Evolutionary conservation across 1,140 invertebrate species (phyloP).

Genomic region (Orchestia grillus): DNA sequence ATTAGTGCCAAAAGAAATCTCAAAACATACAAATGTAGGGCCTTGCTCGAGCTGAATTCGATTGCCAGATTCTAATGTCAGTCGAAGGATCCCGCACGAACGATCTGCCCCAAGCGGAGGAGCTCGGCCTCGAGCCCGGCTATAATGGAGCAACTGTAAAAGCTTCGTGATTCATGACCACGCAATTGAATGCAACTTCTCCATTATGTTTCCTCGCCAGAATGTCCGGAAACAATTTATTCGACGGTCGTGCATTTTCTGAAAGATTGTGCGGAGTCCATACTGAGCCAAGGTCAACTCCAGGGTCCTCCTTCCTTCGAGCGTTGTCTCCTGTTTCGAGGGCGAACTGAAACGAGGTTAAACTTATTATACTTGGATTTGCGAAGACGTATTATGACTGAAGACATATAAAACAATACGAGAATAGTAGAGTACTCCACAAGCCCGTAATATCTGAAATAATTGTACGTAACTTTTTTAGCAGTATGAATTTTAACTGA

Average conservation of each 20-base stretch:
- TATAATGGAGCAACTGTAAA: slow-evolving; percentile 38
- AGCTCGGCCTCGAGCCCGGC: neutral
- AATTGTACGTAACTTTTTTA: neutral
- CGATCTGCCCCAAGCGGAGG: neutral
- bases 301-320: neutral
- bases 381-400: neutral
- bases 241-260: neutral
- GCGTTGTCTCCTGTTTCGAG: neutral
- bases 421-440: neutral
- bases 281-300: neutral
- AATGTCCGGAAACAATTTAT: slow-evolving; percentile 36
- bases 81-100: neutral
- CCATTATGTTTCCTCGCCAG: slow-evolving; percentile 16
- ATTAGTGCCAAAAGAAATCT: neutral
- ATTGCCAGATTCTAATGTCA: neutral
- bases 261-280: neutral
- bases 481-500: neutral
- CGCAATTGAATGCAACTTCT: slow-evolving; percentile 25
- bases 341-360: neutral
- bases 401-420: too few relatives aligned
- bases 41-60: neutral
- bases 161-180: slow-evolving; percentile 4
- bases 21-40: too few relatives aligned
- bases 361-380: neutral
- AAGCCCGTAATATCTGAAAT: neutral